These are phyloP conservation scores for Papilio aristodemus DNA, from an alignment of 1,140 invertebrate species.

Conservation along the genomic window DNA sequence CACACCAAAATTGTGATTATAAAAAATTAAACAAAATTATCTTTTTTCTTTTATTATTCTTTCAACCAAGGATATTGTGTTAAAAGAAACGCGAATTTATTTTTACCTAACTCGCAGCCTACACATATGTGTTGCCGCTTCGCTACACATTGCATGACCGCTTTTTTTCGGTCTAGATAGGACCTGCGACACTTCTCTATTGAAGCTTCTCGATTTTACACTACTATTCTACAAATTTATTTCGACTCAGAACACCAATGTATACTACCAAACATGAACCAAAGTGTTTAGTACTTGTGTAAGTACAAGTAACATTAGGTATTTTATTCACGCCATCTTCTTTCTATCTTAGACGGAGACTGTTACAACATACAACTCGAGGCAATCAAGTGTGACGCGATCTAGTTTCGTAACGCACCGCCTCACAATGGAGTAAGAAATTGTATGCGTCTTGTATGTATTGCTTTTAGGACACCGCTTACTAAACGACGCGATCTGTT, in stretches of 20 bases:
- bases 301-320: background rate
- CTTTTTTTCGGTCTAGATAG: no score
- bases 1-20: background rate
- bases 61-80: background rate
- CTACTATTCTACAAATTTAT: no score
- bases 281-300: background rate
- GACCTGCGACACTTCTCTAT: no score
- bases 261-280: no score
- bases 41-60: background rate
- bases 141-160: no score
- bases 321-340: background rate
- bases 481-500: no score
- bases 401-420: constrained; percentile 13
- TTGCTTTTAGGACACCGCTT: background rate
- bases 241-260: no score
- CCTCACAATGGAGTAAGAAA: constrained; percentile 21
- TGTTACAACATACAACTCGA: constrained; percentile 8
- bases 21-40: background rate
- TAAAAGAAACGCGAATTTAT: background rate
- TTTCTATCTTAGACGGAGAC: background rate
- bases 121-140: no score
- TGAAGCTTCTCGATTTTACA: no score
- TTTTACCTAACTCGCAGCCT: no score
- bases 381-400: constrained; percentile 1
- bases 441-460: background rate